Evolutionary conservation across 2,113 vertebrate genomes (phyloP), one percentile per base, ranked within the genome.

Genomic region (Chamaea fasciata): DNA sequence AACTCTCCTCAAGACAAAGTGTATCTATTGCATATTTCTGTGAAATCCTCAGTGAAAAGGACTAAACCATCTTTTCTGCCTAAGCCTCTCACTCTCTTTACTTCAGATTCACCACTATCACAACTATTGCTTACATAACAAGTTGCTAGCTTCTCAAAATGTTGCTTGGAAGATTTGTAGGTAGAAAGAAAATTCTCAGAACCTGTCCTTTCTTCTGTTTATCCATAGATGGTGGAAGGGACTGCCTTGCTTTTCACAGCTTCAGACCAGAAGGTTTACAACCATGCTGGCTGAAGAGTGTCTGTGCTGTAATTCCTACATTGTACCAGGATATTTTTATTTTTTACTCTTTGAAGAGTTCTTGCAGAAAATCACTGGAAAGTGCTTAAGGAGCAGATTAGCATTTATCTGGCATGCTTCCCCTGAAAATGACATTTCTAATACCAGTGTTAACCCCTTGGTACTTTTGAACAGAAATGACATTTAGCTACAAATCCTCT

Each of bases 371-470:
- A 91, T 92, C 69, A 84, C 78, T 88, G 75, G 78, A 76, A 71
- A 90, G 50, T 82, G 67, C 82, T 96, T 92, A 88, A 93, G 77
- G 60, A 95, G 33, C 52, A 92, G 89, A 94, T 95, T 94, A 96
- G 23, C 46, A 92, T 95, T 94, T 92, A 75, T 87, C 74, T 95
- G 80, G 71, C 31, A 73, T 37, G 60, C 28, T 76, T 78, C 16
- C 50, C 33, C 70, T 88, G 71, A 79, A 89, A 89, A 78, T 57
- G 62, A 91, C 90, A 95, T 96, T 96, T 94, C 86, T 75, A 90
- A 86, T 94, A 93, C 65, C 80, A 83, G 46, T 56, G 82, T 93
- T 96, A 97, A 97, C 93, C 94, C 88, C 73, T 94, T 92, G 56
- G 35, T 81, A 70, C 44, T 88, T 90, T 75, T 57, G 91, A 87